A percentile compares a stretch with the other conserved stretches of the same genome.
Conservation (phyloP, 2,113 vertebrate genomes). For the Chamaetylas fuelleborni region DNA sequence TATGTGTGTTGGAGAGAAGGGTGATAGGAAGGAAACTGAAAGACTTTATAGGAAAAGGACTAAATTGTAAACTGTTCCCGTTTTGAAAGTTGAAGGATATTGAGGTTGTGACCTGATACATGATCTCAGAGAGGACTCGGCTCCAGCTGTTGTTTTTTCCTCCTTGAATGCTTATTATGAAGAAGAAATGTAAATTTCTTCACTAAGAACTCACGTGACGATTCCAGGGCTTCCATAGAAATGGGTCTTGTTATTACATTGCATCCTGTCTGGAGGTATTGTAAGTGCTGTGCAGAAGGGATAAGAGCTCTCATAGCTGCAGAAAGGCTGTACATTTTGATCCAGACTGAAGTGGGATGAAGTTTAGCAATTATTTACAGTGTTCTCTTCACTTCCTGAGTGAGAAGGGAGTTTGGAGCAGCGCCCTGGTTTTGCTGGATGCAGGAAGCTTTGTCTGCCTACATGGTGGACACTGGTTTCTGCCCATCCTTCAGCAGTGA, state of each 20-base stretch:
- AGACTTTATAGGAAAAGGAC: neutral
- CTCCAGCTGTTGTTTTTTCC: neutral
- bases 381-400: neutral
- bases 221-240: neutral
- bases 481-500: accelerated
- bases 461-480: neutral
- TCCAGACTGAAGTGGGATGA: neutral
- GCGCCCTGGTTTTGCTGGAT: neutral
- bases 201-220: neutral
- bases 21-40: neutral
- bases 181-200: neutral
- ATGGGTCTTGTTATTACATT: neutral
- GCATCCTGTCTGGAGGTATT: neutral
- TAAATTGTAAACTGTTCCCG: neutral
- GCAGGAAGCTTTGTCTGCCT: neutral
- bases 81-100: neutral
- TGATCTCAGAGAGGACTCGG: neutral
- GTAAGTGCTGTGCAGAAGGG: neutral
- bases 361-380: neutral
- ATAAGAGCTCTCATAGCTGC: neutral
- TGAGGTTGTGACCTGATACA: neutral
- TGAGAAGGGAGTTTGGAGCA: neutral
- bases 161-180: neutral
- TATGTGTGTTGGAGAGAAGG: neutral
- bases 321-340: neutral